These are phyloP conservation scores for Plotosus lineatus DNA, from an alignment of 2,113 vertebrate genomes.

Conservation along the genomic window DNA sequence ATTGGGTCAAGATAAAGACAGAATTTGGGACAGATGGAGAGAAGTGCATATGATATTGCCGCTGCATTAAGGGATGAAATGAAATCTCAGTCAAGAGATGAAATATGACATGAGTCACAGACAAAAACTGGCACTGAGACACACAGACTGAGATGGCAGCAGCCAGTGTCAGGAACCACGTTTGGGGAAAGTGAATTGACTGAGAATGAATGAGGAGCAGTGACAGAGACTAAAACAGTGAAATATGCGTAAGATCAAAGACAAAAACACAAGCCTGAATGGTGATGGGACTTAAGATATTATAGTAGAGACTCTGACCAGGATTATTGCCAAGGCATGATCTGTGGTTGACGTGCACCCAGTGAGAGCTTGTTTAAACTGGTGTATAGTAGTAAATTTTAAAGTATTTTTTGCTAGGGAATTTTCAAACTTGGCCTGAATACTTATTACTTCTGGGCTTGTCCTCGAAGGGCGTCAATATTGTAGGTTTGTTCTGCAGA, in stretches of 20 bases:
- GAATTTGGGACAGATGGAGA: background rate
- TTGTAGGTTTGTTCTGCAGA: background rate
- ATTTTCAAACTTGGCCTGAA: background rate
- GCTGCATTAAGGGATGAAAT: constrained; percentile 2
- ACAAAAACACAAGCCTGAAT: background rate
- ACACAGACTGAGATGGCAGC: background rate
- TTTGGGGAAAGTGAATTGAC: background rate
- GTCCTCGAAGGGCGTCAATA: background rate
- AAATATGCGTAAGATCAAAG: background rate
- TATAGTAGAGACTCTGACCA: background rate
- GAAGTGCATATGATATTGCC: constrained; percentile 2
- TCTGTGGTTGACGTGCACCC: background rate
- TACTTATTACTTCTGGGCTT: background rate
- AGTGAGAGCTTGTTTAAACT: background rate
- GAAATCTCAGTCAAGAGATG: background rate
- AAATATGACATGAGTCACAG: constrained; percentile 13
- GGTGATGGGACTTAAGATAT: background rate
- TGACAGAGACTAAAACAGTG: background rate
- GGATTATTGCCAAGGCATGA: background rate
- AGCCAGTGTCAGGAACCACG: background rate
- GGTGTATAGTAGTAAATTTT: background rate
- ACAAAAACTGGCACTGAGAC: background rate
- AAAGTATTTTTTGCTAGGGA: too few relatives aligned
- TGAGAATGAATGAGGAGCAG: background rate
- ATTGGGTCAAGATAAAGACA: constrained; percentile 10